A percentile compares a stretch with the other conserved stretches of the same genome.
phyloP scores from a whole-genome alignment of 23 tunicate species.

The Clavelina lepadiformis region DNA sequence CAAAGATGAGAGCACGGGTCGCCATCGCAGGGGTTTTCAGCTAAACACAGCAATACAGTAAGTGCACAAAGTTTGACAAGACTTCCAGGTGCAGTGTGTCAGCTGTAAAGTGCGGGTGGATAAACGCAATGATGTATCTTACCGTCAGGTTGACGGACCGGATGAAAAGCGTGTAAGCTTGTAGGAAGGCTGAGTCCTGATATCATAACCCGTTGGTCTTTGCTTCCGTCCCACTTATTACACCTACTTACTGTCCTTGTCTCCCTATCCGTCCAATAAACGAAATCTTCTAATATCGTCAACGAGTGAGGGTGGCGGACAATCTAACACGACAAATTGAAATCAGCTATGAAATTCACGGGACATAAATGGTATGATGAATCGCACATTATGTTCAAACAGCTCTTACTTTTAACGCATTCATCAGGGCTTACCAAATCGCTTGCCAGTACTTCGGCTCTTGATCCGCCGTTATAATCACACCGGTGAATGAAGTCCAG shows the following conservation, averaged over 20 bases:
- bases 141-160: conserved; percentile 77
- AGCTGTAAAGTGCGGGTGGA: too few species aligned
- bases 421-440: conserved; percentile 69
- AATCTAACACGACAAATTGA: conserved; percentile 14
- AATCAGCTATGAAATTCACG: not conserved
- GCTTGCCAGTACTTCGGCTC: conserved; percentile 67
- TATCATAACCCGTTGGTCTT: conserved; percentile 26
- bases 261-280: conserved; percentile 79
- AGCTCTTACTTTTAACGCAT: too few species aligned
- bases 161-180: conserved; percentile 58
- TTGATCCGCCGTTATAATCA: conserved; percentile 43
- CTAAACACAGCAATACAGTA: conserved; percentile 8
- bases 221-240: conserved; percentile 60
- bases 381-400: not conserved
- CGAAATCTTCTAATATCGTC: conserved; percentile 61
- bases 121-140: not conserved
- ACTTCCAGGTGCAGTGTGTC: too few species aligned
- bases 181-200: conserved; percentile 31
- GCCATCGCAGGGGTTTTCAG: conserved; percentile 37
- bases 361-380: not conserved
- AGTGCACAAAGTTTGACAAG: too few species aligned
- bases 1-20: conserved; percentile 74
- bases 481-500: conserved; percentile 82
- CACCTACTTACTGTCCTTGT: conserved; percentile 44
- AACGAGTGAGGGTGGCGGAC: conserved; percentile 69